Evolutionary conservation across 2,888 invertebrate genomes (phyloP).

Genomic region (Pristionchus exspectatus): DNA sequence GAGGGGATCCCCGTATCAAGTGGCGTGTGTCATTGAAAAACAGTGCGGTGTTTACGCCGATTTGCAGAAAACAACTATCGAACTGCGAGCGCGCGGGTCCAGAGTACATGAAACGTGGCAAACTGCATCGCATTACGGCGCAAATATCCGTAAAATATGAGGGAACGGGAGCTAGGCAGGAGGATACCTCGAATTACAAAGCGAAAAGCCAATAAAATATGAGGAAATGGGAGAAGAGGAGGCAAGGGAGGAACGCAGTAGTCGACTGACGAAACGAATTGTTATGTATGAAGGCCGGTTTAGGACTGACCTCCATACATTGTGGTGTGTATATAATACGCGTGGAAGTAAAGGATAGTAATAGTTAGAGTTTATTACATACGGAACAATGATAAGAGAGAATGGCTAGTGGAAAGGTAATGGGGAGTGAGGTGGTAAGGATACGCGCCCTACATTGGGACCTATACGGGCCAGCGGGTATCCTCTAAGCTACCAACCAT

Average conservation of each 20-base stretch:
- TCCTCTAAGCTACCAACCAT: too few species aligned
- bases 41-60: background rate
- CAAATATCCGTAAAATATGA: background rate
- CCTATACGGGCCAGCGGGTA: too few species aligned
- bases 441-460: too few species aligned
- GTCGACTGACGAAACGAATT: constrained; percentile 16
- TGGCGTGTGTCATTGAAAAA: background rate
- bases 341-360: too few species aligned
- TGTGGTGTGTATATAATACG: too few species aligned
- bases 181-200: background rate
- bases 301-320: too few species aligned
- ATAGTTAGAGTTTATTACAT: too few species aligned
- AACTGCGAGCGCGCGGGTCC: background rate
- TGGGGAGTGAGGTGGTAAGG: too few species aligned
- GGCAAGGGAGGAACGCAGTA: background rate
- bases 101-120: constrained; percentile 31
- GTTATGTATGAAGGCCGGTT: too few species aligned
- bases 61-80: background rate
- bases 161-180: background rate
- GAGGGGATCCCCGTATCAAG: background rate
- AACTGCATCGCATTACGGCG: background rate
- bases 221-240: background rate
- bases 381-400: too few species aligned
- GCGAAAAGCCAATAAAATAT: background rate
- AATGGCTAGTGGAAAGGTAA: too few species aligned